Percentiles rank a stretch among this genome's conserved stretches.
These are phyloP conservation scores for Matsumyia berberina DNA, from an alignment of 2,888 invertebrate species.

Conservation along the genomic window DNA sequence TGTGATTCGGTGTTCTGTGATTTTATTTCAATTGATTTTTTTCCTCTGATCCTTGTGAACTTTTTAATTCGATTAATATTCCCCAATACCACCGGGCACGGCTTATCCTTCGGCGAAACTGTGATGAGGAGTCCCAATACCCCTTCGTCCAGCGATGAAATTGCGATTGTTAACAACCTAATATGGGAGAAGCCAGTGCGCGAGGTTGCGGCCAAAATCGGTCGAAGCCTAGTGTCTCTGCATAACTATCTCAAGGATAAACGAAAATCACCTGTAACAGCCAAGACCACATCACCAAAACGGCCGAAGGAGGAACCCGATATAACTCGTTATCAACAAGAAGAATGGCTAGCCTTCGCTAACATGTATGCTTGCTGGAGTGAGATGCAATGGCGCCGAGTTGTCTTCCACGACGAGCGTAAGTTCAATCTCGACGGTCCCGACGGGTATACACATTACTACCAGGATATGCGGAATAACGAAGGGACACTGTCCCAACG, in stretches of 20 bases:
- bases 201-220: constrained; percentile 70
- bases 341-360: constrained; percentile 82
- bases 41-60: constrained; percentile 29
- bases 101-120: constrained; percentile 6
- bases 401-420: constrained; percentile 82
- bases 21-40: constrained; percentile 46
- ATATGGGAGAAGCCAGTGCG: constrained; percentile 72
- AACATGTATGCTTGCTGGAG: constrained; percentile 82
- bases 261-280: constrained; percentile 34
- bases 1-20: constrained; percentile 71
- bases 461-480: constrained; percentile 82
- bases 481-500: constrained; percentile 82
- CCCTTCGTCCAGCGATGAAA: constrained; percentile 62
- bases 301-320: constrained; percentile 82
- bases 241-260: constrained; percentile 81
- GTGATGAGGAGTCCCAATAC: constrained; percentile 68
- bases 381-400: constrained; percentile 82
- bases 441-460: constrained; percentile 83
- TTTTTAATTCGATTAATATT: constrained; percentile 32
- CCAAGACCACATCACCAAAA: constrained; percentile 79
- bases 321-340: constrained; percentile 81
- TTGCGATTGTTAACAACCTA: constrained; percentile 70
- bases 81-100: not conserved
- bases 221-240: constrained; percentile 81
- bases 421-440: constrained; percentile 83